Conservation (phyloP, 2,113 vertebrate species). For the Lathamus discolor region DNA sequence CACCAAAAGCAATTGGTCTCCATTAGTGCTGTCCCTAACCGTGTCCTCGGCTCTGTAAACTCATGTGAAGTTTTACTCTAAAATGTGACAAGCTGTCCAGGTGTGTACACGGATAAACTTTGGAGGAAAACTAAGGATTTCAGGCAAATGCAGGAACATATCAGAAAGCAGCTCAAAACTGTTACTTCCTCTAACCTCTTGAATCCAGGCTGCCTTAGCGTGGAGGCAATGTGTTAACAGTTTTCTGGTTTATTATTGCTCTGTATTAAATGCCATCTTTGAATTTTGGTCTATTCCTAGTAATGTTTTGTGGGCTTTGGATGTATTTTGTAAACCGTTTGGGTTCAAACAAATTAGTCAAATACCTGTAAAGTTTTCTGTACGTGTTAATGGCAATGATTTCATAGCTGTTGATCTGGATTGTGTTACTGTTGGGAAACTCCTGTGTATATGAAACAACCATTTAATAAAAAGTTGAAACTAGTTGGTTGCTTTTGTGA, state of each 20-base stretch:
- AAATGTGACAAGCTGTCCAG: constrained; percentile 35
- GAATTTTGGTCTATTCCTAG: constrained; percentile 77
- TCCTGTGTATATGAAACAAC: constrained; percentile 75
- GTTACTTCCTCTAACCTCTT: constrained; percentile 39
- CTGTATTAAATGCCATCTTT: constrained; percentile 73
- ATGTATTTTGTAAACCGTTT: constrained; percentile 79
- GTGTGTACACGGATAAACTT: constrained; percentile 22
- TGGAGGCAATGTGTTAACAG: constrained; percentile 58
- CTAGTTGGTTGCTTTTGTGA: constrained; percentile 83
- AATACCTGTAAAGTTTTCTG: constrained; percentile 78
- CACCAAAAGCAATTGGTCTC: constrained; percentile 25
- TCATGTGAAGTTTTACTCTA: constrained; percentile 43
- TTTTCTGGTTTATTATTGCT: constrained; percentile 61
- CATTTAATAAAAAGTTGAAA: constrained; percentile 83
- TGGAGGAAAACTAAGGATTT: background rate
- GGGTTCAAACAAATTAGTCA: constrained; percentile 85
- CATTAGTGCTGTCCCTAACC: constrained; percentile 68
- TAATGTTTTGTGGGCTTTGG: constrained; percentile 71
- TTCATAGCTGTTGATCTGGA: constrained; percentile 63
- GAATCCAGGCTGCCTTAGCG: constrained; percentile 51
- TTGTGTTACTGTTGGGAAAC: constrained; percentile 77
- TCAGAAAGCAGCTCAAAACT: constrained; percentile 46
- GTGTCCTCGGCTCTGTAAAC: constrained; percentile 61
- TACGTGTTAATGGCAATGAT: constrained; percentile 72
- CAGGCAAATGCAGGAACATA: constrained; percentile 9